phyloP scores from a whole-genome alignment of 2,113 vertebrate species.

The Nerophis lumbriciformis region DNA sequence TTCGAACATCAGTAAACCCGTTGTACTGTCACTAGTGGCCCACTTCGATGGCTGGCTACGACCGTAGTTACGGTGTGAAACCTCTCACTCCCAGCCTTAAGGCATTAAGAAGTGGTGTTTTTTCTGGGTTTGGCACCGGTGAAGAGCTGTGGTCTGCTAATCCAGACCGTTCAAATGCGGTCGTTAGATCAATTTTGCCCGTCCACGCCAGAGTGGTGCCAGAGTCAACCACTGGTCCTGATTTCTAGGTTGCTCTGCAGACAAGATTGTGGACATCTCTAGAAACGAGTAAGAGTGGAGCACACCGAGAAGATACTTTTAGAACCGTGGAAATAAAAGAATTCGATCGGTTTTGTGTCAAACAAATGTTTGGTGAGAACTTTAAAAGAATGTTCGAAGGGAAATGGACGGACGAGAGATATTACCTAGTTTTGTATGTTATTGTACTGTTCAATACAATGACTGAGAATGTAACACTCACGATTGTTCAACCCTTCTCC shows the following conservation, averaged over 20 bases:
- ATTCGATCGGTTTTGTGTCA: slow-evolving; percentile 17
- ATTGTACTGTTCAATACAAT: neutral
- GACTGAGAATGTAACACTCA: neutral
- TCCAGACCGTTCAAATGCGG: slow-evolving; percentile 12
- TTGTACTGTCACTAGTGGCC: slow-evolving; percentile 49
- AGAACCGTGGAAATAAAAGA: neutral
- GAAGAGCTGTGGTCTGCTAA: neutral
- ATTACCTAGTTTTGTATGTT: slow-evolving; percentile 19
- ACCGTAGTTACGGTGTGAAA: neutral
- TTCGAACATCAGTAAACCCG: slow-evolving; percentile 36
- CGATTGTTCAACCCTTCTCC: neutral
- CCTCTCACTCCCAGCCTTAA: neutral
- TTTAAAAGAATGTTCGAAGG: slow-evolving; percentile 16
- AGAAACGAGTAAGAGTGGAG: neutral
- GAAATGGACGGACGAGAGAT: neutral
- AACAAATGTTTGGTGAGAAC: slow-evolving; percentile 7
- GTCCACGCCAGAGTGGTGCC: slow-evolving; percentile 4
- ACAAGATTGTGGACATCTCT: neutral
- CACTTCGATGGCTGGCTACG: slow-evolving; percentile 31
- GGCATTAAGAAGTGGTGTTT: slow-evolving; percentile 10
- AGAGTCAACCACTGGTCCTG: slow-evolving; percentile 7
- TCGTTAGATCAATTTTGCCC: slow-evolving; percentile 19
- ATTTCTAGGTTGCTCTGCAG: slow-evolving; percentile 3
- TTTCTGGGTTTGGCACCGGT: slow-evolving; percentile 2
- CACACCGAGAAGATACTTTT: neutral